Evolutionary conservation across 2,113 vertebrate species (phyloP).

Genomic region (Nothoprocta perdicaria): DNA sequence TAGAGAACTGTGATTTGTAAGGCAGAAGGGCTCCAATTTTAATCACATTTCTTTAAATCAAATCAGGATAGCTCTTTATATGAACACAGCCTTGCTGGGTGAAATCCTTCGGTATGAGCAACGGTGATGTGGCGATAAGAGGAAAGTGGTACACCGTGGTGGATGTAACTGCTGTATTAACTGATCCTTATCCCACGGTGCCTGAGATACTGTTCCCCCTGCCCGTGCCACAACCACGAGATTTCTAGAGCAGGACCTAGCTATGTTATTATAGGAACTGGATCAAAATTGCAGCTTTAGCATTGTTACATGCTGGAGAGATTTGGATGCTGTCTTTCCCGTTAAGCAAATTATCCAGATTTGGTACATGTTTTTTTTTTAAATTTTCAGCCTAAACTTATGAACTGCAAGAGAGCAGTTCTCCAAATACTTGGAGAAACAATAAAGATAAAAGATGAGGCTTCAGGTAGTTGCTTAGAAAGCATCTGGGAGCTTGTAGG

Average conservation of each 20-base stretch:
- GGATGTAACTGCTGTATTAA: not conserved
- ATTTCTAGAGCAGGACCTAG: not conserved
- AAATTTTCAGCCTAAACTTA: not conserved
- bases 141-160: rapidly evolving
- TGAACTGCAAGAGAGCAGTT: not conserved
- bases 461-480: not conserved
- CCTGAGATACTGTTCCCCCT: not conserved
- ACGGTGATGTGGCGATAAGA: not conserved
- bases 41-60: not conserved
- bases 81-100: not conserved
- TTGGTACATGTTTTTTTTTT: not conserved
- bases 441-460: constrained; percentile 20
- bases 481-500: constrained; percentile 38
- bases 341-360: not conserved
- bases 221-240: rapidly evolving
- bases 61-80: not conserved
- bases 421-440: not conserved
- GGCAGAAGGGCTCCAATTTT: not conserved
- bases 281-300: not conserved
- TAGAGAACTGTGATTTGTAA: not conserved
- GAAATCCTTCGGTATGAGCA: not conserved
- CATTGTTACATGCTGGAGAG: not conserved
- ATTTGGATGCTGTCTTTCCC: not conserved
- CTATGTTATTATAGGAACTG: not conserved
- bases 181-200: not conserved